Conservation (phyloP, 2,797 vertebrate species). For the Tinamus major region DNA sequence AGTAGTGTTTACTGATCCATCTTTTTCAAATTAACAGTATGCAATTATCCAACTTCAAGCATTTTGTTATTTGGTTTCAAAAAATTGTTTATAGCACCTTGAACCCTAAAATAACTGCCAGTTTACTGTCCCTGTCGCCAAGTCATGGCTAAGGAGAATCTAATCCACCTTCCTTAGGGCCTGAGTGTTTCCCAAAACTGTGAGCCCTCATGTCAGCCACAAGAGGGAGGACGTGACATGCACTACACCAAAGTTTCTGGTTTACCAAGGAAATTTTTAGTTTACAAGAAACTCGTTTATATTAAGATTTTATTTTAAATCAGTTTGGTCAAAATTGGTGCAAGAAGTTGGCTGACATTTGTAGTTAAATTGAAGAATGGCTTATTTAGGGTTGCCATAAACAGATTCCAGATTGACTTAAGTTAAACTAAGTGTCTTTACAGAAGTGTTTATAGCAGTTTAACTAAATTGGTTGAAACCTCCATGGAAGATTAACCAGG, state of each 20-base stretch:
- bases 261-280: not conserved
- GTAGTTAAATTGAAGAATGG: constrained; percentile 14
- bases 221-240: constrained; percentile 58
- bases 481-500: constrained; percentile 12
- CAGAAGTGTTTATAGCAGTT: constrained; percentile 23
- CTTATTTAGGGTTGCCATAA: constrained; percentile 50
- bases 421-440: constrained; percentile 2
- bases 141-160: not conserved
- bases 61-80: not conserved
- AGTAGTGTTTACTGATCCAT: not conserved
- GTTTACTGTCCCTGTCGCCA: too few relatives aligned
- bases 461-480: not conserved
- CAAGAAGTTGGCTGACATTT: constrained; percentile 49
- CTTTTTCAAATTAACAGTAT: not conserved
- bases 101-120: rapidly evolving
- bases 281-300: not conserved
- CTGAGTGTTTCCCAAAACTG: not conserved
- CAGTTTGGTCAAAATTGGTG: not conserved
- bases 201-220: not conserved
- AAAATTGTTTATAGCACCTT: rapidly evolving
- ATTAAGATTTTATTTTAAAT: not conserved
- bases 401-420: constrained; percentile 45
- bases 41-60: rapidly evolving
- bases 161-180: not conserved
- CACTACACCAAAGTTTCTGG: not conserved